phyloP scores from a whole-genome alignment of 1,140 invertebrate genomes.

The Drosophila tsacasi region DNA sequence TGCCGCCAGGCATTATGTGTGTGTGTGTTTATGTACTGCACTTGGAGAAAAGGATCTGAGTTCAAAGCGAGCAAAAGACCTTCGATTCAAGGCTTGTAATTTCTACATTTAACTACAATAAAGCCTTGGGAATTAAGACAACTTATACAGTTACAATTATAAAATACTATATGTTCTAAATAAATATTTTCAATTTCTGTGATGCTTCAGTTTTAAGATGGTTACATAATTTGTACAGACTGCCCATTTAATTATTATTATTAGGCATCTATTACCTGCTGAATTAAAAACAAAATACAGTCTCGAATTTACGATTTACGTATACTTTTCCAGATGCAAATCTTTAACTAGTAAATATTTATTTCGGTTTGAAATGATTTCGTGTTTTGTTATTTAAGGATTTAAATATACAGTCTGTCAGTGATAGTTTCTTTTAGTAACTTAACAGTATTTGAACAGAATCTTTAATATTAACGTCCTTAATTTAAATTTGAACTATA shows the following conservation, averaged over 20 bases:
- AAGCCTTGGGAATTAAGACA: neutral
- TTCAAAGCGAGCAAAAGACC: neutral
- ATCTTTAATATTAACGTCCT: too few species aligned
- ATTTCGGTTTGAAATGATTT: too few species aligned
- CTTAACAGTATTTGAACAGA: too few species aligned
- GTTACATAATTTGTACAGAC: neutral
- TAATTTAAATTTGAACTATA: neutral
- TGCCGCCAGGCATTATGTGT: conserved; percentile 34
- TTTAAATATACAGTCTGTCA: too few species aligned
- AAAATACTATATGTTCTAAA: neutral
- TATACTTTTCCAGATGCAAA: neutral
- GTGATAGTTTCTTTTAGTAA: too few species aligned
- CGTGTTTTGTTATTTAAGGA: too few species aligned
- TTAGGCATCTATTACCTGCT: neutral
- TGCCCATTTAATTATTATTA: neutral
- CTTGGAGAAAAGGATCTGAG: conserved; percentile 7
- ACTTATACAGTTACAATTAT: neutral
- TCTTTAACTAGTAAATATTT: neutral
- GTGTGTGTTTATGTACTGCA: conserved; percentile 46
- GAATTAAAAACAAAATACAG: too few species aligned
- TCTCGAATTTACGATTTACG: too few species aligned
- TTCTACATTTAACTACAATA: neutral
- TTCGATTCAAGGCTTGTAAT: too few species aligned
- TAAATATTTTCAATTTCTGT: neutral
- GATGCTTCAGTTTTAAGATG: neutral